Percentiles rank a stretch among this genome's conserved stretches.
Conservation (phyloP, 2,888 invertebrate genomes). For the Microplitis manilae region DNA sequence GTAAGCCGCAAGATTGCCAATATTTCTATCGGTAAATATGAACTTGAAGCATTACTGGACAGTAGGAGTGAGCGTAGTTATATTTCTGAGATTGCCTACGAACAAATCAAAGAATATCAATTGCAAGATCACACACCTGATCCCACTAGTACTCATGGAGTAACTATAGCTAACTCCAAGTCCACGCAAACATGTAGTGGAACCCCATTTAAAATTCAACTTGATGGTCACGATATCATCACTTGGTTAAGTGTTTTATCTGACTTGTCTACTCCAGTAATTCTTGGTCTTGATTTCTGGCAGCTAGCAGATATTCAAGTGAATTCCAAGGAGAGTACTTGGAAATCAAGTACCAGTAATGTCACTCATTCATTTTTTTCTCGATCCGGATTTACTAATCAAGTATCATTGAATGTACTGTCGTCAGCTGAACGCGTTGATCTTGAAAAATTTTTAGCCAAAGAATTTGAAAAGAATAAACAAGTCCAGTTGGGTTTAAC, state of each 20-base stretch:
- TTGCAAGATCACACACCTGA: neutral
- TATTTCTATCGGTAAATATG: neutral
- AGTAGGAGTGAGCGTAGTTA: neutral
- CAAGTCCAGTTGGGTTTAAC: constrained; percentile 28
- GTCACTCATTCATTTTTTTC: neutral
- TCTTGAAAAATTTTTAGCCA: constrained; percentile 25
- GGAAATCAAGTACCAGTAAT: neutral
- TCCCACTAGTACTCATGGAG: neutral
- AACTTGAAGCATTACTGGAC: neutral
- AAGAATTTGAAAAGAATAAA: constrained; percentile 36
- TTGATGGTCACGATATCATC: neutral
- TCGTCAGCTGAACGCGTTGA: neutral
- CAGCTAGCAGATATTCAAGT: neutral
- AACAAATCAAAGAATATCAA: neutral
- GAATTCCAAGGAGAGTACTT: neutral
- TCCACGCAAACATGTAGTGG: neutral
- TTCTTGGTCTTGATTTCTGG: neutral
- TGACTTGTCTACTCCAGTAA: neutral
- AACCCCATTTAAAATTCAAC: neutral
- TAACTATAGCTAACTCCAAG: neutral
- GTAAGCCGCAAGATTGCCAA: neutral
- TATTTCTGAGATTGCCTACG: neutral
- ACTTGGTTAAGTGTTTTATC: neutral
- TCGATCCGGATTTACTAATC: neutral
- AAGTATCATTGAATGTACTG: neutral